Conservation (phyloP, 1,140 invertebrate genomes). For the Temnothorax nylanderi region DNA sequence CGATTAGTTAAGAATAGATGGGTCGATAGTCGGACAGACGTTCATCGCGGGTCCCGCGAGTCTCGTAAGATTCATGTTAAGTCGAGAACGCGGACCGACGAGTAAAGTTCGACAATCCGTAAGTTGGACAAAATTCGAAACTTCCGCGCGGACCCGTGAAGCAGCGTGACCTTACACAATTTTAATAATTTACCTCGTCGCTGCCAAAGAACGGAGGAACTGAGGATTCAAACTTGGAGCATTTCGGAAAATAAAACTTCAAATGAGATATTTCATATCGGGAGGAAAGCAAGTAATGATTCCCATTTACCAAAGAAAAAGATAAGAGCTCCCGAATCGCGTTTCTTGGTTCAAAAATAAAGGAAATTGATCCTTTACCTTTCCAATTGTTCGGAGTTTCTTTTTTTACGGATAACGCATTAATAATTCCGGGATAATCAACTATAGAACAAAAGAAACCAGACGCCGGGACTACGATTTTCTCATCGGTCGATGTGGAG, state of each 20-base stretch:
- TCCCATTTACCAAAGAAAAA: neutral
- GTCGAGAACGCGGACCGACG: neutral
- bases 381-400: neutral
- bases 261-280: neutral
- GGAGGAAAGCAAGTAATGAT: neutral
- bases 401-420: neutral
- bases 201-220: neutral
- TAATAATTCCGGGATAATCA: constrained; percentile 40
- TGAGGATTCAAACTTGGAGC: neutral
- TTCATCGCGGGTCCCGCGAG: neutral
- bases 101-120: neutral
- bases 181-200: constrained; percentile 3
- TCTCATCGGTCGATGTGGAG: constrained; percentile 29
- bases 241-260: neutral
- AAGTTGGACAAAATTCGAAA: constrained; percentile 6
- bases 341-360: neutral
- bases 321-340: neutral
- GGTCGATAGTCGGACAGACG: constrained; percentile 42
- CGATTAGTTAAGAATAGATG: constrained; percentile 60
- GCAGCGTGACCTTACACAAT: neutral
- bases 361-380: neutral
- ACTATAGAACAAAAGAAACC: neutral
- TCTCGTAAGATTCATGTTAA: constrained; percentile 10
- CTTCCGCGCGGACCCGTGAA: neutral
- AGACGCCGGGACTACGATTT: neutral